These are phyloP conservation scores for Orthosia gothica DNA, from an alignment of 2,888 invertebrate species.

Conservation along the genomic window DNA sequence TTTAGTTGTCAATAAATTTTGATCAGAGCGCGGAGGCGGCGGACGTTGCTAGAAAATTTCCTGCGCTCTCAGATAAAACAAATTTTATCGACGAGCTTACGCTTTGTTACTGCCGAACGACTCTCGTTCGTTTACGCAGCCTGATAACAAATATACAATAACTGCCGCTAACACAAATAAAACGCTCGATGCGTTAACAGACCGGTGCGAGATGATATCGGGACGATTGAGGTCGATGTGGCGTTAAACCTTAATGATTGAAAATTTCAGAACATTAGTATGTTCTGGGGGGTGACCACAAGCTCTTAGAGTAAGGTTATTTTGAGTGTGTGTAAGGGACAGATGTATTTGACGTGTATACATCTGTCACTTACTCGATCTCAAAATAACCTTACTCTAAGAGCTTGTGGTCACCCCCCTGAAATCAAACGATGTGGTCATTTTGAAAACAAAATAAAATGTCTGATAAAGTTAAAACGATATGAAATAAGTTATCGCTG, in stretches of 20 bases:
- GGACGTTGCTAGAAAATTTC: conserved; percentile 54
- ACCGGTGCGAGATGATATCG: conserved; percentile 22
- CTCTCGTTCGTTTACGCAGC: conserved; percentile 54
- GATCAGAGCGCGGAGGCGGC: conserved; percentile 52
- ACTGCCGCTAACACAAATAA: conserved; percentile 42
- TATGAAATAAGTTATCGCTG: no score
- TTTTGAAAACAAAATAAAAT: neutral
- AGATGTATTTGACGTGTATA: no score
- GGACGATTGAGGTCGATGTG: neutral
- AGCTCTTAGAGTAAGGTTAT: no score
- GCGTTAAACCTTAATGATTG: neutral
- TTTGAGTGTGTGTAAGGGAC: no score
- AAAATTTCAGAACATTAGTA: no score
- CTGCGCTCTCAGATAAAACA: conserved; percentile 63
- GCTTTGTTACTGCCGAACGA: conserved; percentile 56
- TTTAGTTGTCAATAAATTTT: conserved; percentile 64
- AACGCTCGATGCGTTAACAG: conserved; percentile 17
- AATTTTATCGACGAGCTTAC: conserved; percentile 63
- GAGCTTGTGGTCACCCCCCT: no score
- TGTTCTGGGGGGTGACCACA: no score
- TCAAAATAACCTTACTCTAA: no score
- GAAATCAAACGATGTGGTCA: neutral
- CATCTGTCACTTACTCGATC: no score
- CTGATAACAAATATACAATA: conserved; percentile 56
- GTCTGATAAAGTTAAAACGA: neutral